phyloP scores from a whole-genome alignment of 2,113 vertebrate genomes.

The Protobothrops mucrosquamatus region DNA sequence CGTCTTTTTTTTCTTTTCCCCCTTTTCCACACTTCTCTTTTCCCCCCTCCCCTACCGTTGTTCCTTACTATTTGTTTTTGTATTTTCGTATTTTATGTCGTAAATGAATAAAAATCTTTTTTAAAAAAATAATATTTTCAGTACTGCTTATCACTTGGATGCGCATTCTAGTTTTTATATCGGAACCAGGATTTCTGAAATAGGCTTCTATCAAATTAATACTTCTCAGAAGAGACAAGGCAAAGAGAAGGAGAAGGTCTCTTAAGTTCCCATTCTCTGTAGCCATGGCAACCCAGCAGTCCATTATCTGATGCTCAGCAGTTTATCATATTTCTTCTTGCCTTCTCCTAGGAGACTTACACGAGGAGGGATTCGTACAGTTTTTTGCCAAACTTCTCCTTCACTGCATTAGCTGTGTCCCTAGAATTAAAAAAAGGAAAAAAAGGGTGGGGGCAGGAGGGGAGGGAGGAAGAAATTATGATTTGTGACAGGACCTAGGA shows the following conservation, averaged over 20 bases:
- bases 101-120: no score
- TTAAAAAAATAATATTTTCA: background rate
- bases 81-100: no score
- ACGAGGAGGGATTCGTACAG: conserved; percentile 89
- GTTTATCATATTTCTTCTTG: background rate
- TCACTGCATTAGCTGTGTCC: conserved; percentile 89
- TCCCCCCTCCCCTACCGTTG: no score
- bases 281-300: background rate
- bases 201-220: background rate
- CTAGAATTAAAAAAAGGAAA: conserved; percentile 55
- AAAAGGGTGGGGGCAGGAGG: background rate
- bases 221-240: background rate
- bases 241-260: background rate
- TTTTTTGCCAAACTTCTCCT: conserved; percentile 93
- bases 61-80: no score
- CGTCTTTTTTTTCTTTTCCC: no score
- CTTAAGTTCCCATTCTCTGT: background rate
- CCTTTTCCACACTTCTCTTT: no score
- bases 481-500: background rate
- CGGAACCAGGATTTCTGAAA: background rate
- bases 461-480: background rate
- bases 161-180: background rate
- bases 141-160: no score
- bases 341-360: conserved; percentile 67
- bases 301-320: background rate